phyloP scores from a whole-genome alignment of 92 coral and sea anemone species.

The Ricordea florida region DNA sequence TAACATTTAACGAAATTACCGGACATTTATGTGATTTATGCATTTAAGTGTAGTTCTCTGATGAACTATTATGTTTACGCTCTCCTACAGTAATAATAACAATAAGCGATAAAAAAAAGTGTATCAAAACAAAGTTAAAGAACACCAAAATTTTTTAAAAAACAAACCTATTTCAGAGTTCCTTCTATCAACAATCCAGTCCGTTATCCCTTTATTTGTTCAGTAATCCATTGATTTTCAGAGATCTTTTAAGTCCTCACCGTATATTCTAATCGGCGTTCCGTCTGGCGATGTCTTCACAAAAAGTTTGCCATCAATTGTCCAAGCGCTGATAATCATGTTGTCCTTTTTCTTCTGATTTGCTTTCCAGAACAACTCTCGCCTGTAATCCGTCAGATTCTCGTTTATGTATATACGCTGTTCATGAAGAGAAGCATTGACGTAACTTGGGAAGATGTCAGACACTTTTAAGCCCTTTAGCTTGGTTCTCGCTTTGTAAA shows the following conservation, averaged over 20 bases:
- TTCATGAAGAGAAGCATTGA: too few relatives aligned
- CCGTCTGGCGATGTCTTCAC: neutral
- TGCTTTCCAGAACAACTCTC: neutral
- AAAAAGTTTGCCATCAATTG: neutral
- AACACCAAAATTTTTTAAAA: neutral
- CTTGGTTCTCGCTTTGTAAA: too few relatives aligned
- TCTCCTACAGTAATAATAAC: too few relatives aligned
- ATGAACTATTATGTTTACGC: too few relatives aligned
- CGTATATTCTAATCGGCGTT: neutral
- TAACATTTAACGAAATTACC: neutral
- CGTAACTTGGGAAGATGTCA: too few relatives aligned
- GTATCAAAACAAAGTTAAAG: neutral
- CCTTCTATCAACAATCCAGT: neutral
- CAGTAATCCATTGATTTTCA: neutral
- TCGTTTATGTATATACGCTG: too few relatives aligned
- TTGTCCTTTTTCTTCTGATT: neutral
- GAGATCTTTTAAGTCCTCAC: neutral
- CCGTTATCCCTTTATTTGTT: neutral
- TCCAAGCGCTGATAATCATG: neutral
- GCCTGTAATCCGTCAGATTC: too few relatives aligned
- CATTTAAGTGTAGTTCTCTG: too few relatives aligned
- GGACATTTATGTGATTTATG: neutral
- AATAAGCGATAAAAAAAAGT: too few relatives aligned
- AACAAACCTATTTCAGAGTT: neutral
- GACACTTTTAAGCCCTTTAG: too few relatives aligned